Conservation (phyloP, 2,888 invertebrate genomes). For the Julus scanicus region DNA sequence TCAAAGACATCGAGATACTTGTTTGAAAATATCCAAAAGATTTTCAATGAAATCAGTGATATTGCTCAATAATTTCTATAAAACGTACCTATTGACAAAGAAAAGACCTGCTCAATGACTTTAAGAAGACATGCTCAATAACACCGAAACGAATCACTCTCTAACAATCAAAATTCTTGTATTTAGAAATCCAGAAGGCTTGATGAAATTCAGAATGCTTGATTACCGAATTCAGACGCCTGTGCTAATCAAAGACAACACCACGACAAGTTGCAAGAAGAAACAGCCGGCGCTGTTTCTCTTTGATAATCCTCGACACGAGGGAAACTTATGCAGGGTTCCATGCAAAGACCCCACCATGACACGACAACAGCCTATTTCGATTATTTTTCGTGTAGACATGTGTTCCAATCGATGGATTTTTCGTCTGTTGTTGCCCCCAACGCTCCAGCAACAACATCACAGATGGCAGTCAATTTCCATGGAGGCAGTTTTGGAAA, state of each 20-base stretch:
- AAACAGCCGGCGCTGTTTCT: slow-evolving; percentile 32
- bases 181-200: background rate
- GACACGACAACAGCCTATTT: slow-evolving; percentile 23
- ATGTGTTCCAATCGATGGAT: slow-evolving; percentile 24
- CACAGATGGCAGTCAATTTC: slow-evolving; percentile 35
- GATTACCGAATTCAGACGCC: background rate
- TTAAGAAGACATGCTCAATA: background rate
- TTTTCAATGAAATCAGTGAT: background rate
- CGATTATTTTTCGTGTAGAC: slow-evolving; percentile 39
- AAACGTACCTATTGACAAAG: background rate
- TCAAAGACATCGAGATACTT: background rate
- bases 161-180: background rate
- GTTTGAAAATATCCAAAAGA: background rate
- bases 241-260: background rate
- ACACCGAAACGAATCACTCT: background rate
- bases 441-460: slow-evolving; percentile 7
- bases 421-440: slow-evolving; percentile 32
- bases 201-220: too few species aligned
- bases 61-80: background rate
- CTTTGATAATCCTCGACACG: background rate
- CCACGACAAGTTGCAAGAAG: background rate
- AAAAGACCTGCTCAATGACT: background rate
- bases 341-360: slow-evolving; percentile 24
- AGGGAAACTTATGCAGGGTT: slow-evolving; percentile 4
- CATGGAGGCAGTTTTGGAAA: slow-evolving; percentile 39